These are phyloP conservation scores for Pogonus chalceus DNA, from an alignment of 1,140 invertebrate species.

Conservation along the genomic window DNA sequence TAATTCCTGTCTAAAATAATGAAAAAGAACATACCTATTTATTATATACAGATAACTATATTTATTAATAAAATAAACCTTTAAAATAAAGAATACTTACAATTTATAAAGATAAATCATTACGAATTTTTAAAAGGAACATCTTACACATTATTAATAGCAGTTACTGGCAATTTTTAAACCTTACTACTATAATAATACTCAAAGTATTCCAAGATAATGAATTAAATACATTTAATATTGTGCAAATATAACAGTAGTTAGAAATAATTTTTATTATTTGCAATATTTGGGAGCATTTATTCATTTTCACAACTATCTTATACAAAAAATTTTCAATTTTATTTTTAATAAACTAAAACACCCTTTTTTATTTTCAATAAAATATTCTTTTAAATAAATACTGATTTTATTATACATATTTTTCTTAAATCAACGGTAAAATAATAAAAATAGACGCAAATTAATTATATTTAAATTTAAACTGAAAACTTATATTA, in stretches of 20 bases:
- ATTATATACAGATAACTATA: too few relatives aligned
- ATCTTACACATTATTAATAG: not conserved
- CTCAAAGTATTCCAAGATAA: not conserved
- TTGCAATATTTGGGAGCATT: not conserved
- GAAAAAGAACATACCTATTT: not conserved
- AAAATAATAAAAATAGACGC: too few relatives aligned
- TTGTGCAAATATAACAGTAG: slow-evolving; percentile 3
- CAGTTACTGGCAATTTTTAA: not conserved
- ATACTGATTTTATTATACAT: too few relatives aligned
- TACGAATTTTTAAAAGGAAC: not conserved
- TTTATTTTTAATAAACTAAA: not conserved
- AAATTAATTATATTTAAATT: too few relatives aligned
- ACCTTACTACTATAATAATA: not conserved
- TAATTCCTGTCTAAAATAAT: not conserved
- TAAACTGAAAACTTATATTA: too few relatives aligned
- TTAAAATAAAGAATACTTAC: not conserved
- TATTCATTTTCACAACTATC: too few relatives aligned
- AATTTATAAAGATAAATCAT: not conserved
- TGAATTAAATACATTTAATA: not conserved
- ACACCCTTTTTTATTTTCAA: too few relatives aligned
- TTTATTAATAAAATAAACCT: not conserved
- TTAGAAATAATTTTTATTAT: not conserved
- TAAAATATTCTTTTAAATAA: too few relatives aligned
- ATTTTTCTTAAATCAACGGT: too few relatives aligned
- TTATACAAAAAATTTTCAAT: not conserved